Percentiles rank a stretch among this genome's conserved stretches.
Evolutionary conservation across 2,113 vertebrate species (phyloP).

Genomic region (Clarias macrocephalus): DNA sequence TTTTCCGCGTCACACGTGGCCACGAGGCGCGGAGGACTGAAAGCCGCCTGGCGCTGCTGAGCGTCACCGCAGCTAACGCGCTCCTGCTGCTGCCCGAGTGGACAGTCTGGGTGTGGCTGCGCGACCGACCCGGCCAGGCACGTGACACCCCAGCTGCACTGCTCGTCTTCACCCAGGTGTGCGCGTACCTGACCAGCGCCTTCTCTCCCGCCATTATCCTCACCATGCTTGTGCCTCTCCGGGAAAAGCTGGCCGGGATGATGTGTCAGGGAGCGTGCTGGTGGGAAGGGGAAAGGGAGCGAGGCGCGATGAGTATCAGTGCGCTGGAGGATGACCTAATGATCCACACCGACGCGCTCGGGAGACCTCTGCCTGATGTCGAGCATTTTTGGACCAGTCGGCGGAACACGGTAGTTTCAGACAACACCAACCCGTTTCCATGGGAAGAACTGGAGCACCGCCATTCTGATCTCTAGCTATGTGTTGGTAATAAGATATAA

Average conservation of each 20-base stretch:
- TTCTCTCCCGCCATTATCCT: slow-evolving; percentile 69
- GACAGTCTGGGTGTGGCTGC: slow-evolving; percentile 74
- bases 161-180: slow-evolving; percentile 66
- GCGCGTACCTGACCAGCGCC: slow-evolving; percentile 71
- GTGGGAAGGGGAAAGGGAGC: slow-evolving; percentile 29
- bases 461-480: slow-evolving; percentile 31
- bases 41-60: slow-evolving; percentile 67
- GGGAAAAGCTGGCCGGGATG: slow-evolving; percentile 60
- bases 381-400: slow-evolving; percentile 80
- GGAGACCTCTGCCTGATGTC: slow-evolving; percentile 72
- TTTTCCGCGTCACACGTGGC: slow-evolving; percentile 64
- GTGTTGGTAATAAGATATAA: not conserved
- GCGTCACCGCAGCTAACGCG: slow-evolving; percentile 67
- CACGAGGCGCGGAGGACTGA: slow-evolving; percentile 58
- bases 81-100: slow-evolving; percentile 77
- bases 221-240: slow-evolving; percentile 73
- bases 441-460: slow-evolving; percentile 74
- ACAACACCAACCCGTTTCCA: slow-evolving; percentile 74
- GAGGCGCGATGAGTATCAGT: not conserved
- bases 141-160: slow-evolving; percentile 66
- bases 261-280: slow-evolving; percentile 60
- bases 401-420: slow-evolving; percentile 67
- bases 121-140: slow-evolving; percentile 55
- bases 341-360: slow-evolving; percentile 13
- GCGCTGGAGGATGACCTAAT: not conserved